Base-by-base conservation (phyloP, 2,797 vertebrate genomes). In the Nannoperca australis region DNA sequence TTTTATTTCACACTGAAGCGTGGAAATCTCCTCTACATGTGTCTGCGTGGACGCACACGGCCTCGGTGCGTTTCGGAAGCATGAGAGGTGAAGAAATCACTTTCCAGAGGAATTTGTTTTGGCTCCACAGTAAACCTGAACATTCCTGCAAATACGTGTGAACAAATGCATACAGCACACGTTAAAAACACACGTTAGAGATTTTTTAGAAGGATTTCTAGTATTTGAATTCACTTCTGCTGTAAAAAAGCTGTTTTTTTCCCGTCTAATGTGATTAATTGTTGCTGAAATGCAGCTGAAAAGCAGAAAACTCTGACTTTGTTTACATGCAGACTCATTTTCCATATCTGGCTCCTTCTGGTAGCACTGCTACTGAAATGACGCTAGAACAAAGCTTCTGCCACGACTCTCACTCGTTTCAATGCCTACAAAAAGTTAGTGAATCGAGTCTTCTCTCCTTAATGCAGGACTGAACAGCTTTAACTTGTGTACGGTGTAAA, bases 1-100 rank as follows among this genome's bases (percentile, higher is more conserved):
- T 20, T 77, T 87, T 71, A 88, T 89, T 91, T 94, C 88, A 88
- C 92, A 88, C 85, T 3, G 42, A 55, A 49, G 77, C 15, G 87
- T 24, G 62, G 77, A 89, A 88, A 83, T 74, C 79, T 42, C 44
- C 68, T 70, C 72, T 72, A 12, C 42, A 9, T 55, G 78, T 13
- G 42, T 11, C 59, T 0, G 34, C 12, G 49, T 50, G 70, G 58
- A 70, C 4, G 1, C 54, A 60, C 47, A 73, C 22, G 60, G 13
- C 42, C 45, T 61, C 56, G 8, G 18, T 49, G 56, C 50, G 77
- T n/a, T 66, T 49, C 9, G 59, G 12, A 50, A 10, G 11, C 22
- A 13, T 1, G 2, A n/a, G 27, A 58, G 53, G 12, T 3, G 54
- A 3, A 75, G 22, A 24, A 55, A 36, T 11, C 36, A 47, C 27